Evolutionary conservation across 2,888 invertebrate species (phyloP), one percentile per base, ranked within the genome.

Genomic region (Proisotoma minuta): DNA sequence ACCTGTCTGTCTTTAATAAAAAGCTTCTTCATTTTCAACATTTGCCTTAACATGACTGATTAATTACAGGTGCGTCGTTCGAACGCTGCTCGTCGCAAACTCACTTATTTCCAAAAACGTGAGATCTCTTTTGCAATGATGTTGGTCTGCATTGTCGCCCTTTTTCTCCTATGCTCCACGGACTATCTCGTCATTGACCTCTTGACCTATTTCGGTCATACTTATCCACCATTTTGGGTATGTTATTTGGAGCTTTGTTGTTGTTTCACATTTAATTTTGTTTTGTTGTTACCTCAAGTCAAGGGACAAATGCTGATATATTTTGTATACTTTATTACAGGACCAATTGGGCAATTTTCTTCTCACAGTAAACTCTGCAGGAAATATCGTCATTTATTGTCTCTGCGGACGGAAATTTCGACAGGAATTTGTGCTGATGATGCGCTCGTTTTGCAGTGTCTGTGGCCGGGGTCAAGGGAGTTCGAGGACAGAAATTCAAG

Each of bases 301-400:
- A n/a, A n/a, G n/a, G n/a, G n/a, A n/a, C n/a, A n/a, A n/a, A n/a
- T n/a, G n/a, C n/a, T n/a, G n/a, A n/a, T n/a, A n/a, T n/a, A n/a
- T n/a, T n/a, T n/a, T n/a, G n/a, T n/a, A n/a, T n/a, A n/a, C n/a
- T n/a, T n/a, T n/a, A n/a, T n/a, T n/a, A n/a, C n/a, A n/a, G n/a
- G 72, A 73, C 47, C 57, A 54, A 20, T 43, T 68, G 10, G 70
- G 70, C 20, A 71, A 69, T 43, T 63, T 73, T 43, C 58, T 73
- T 3, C 64, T 71, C 1, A 68, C 68, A 12, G 51, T 73, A 4
- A 73, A 73, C 43, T 71, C 70, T 24, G 68, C 69, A 5, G 64
- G 69, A 5, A 73, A 73, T 53, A 69, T 73, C 47, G 49, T 73
- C 23, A 68, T 73, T 54, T 73, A 73, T 51, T 73, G 72, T 39